Percentiles rank a stretch among this genome's conserved stretches.
These are phyloP conservation scores for Neogale vison DNA, from an alignment of 2,113 vertebrate species.

Conservation along the genomic window DNA sequence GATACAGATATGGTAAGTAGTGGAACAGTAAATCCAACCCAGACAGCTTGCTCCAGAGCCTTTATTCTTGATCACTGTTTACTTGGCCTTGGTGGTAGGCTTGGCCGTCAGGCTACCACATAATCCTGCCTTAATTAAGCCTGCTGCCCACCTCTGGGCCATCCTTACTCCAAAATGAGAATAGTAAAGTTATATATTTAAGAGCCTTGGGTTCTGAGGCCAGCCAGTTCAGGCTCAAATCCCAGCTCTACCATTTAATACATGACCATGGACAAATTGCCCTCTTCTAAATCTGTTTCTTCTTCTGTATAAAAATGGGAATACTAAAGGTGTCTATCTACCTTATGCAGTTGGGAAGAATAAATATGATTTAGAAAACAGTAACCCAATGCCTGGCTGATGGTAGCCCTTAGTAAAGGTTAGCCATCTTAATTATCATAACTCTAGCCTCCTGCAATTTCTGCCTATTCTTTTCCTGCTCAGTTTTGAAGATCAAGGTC, in stretches of 20 bases:
- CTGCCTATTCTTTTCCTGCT: background rate
- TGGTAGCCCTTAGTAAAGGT: background rate
- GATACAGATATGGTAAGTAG: background rate
- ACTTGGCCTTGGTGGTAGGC: background rate
- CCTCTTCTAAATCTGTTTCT: background rate
- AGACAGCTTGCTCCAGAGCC: background rate
- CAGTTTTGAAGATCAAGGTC: constrained; percentile 14
- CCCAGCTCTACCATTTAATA: background rate
- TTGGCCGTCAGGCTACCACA: background rate
- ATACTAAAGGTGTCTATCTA: background rate
- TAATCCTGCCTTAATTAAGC: background rate
- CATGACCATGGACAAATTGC: background rate
- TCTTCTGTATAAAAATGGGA: constrained; percentile 33
- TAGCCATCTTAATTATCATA: background rate
- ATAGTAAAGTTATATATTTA: background rate
- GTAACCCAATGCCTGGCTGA: background rate
- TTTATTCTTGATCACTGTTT: background rate
- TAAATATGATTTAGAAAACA: constrained; percentile 34
- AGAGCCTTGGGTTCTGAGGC: background rate
- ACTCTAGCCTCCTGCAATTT: background rate
- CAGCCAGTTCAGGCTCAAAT: constrained; percentile 4
- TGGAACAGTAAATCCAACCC: background rate
- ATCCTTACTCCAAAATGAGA: background rate
- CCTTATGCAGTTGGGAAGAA: background rate
- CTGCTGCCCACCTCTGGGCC: background rate